Evolutionary conservation across 2,797 vertebrate genomes (phyloP).

Genomic region (Gephyroberyx darwinii): DNA sequence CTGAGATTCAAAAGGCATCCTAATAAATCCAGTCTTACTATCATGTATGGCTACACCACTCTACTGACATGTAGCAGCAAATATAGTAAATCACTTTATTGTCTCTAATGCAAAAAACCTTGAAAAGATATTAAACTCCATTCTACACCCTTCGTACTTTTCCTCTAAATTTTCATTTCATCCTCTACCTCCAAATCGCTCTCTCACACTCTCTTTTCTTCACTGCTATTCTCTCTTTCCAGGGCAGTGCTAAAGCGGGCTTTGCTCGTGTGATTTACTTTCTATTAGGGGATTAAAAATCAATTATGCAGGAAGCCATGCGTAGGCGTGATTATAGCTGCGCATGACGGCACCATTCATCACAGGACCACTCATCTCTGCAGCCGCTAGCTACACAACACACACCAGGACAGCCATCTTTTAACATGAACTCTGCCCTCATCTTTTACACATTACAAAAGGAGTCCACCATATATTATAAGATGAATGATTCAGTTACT

Average conservation of each 20-base stretch:
- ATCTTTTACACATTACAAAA: constrained; percentile 66
- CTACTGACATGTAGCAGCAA: neutral
- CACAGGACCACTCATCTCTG: constrained; percentile 82
- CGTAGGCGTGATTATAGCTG: constrained; percentile 84
- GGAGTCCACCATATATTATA: constrained; percentile 48
- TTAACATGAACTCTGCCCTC: constrained; percentile 74
- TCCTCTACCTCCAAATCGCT: constrained; percentile 31
- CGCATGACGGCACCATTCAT: constrained; percentile 83
- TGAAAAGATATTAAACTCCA: constrained; percentile 42
- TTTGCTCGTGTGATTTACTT: constrained; percentile 85
- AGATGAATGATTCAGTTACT: constrained; percentile 51
- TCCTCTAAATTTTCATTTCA: constrained; percentile 59
- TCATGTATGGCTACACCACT: constrained; percentile 14
- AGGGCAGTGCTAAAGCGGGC: constrained; percentile 66
- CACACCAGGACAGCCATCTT: constrained; percentile 70
- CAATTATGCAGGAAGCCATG: constrained; percentile 87
- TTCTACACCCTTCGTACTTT: constrained; percentile 47
- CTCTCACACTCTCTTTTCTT: constrained; percentile 22
- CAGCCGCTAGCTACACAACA: constrained; percentile 78
- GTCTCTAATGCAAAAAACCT: constrained; percentile 31
- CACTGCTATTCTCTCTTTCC: constrained; percentile 60
- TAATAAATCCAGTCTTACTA: constrained; percentile 35
- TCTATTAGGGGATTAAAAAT: constrained; percentile 89
- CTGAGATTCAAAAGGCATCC: constrained; percentile 52
- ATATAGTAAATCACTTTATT: constrained; percentile 25